phyloP scores from a whole-genome alignment of 2,113 vertebrate species.

The Leucosticte australis region DNA sequence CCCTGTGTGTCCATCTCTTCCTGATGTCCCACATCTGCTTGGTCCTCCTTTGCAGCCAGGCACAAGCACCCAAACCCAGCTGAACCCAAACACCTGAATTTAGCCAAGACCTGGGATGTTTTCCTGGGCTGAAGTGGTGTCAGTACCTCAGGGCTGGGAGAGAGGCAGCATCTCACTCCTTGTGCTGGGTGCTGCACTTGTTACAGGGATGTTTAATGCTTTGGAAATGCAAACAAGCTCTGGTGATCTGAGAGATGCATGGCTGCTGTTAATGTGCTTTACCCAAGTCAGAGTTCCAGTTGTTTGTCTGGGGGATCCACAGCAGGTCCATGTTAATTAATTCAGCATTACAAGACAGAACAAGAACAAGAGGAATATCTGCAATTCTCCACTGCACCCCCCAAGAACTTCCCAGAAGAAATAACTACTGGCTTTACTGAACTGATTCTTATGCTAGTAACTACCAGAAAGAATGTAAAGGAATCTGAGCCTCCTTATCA shows the following conservation, averaged over 20 bases:
- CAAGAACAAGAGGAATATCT: not conserved
- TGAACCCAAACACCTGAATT: not conserved
- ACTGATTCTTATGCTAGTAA: not conserved
- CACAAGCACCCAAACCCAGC: not conserved
- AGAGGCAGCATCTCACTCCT: not conserved
- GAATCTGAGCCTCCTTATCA: not conserved
- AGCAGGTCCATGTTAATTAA: not conserved
- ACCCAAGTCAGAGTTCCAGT: not conserved
- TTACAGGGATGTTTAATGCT: not conserved
- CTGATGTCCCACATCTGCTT: not conserved
- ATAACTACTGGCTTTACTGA: not conserved
- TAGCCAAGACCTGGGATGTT: rapidly evolving
- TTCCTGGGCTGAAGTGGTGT: not conserved
- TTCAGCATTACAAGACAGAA: not conserved
- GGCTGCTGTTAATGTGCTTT: not conserved
- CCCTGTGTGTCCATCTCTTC: not conserved
- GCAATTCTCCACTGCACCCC: not conserved
- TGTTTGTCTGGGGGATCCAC: not conserved
- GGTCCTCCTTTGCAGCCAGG: not conserved
- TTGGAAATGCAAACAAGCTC: not conserved
- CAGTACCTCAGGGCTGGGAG: not conserved
- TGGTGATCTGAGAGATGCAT: not conserved
- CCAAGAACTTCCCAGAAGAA: constrained; percentile 3
- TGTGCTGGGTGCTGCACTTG: not conserved
- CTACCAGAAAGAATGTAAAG: not conserved